Evolutionary conservation across 1,140 invertebrate species (phyloP), one percentile per base, ranked within the genome.

Genomic region (Streblospio benedicti): DNA sequence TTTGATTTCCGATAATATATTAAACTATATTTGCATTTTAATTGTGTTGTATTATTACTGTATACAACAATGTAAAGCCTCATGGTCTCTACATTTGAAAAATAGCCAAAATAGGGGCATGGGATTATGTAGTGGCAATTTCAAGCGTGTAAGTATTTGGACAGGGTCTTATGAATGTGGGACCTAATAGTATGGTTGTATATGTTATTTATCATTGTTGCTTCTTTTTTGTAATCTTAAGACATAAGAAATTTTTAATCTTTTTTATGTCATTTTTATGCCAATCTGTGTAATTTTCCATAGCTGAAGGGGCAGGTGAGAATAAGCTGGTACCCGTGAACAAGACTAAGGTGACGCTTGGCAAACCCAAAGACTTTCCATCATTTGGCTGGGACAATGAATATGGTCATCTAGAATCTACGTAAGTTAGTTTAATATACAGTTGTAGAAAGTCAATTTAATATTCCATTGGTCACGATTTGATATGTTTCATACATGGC

Each of bases 381-480:
- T 72, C 73, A 0, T 78, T 71, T 64, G 76, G 75, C n/a, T 78
- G 75, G 75, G 76, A 78, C 62, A 77, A 74, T 62, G 75, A 76
- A 54, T 78, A 77, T 64, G 76, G 76, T 20, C 54, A 69, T 33
- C 59, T 25, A 49, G 45, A 49, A 9, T 49, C 23, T 20, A 49
- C 6, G 6, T 49, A 14, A 14, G 6, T 9, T 6, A 14, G 14
- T 9, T 49, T 14, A 49, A 9, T 49, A 9, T 49, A 20, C 23
- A n/a, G 12, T 14, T 9, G 14, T 49, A 49, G 12, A 49, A 20
- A 49, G 12, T 49, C 9, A 49, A 14, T 49, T 38, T 38, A 9
- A 38, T 38, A 38, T 38, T 38, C 35, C n/a, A n/a, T n/a, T n/a
- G n/a, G n/a, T 38, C 9, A 38, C 35, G 35, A 9, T 38, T 38